phyloP scores from a whole-genome alignment of 2,113 vertebrate genomes.

The Micronycteris hirsuta region DNA sequence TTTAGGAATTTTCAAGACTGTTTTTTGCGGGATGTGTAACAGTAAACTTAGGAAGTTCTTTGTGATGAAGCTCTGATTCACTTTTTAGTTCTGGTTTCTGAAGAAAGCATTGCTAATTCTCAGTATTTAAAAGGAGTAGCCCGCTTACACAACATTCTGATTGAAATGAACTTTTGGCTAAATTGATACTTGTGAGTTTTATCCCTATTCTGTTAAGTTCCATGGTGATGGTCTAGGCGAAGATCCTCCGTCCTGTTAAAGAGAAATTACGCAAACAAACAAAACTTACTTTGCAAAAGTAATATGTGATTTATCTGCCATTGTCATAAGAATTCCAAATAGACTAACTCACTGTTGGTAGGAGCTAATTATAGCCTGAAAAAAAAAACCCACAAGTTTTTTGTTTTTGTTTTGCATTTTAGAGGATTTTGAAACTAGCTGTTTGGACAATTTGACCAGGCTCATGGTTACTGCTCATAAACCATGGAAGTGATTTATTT shows the following conservation, averaged over 20 bases:
- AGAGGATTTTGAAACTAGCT: conserved; percentile 4
- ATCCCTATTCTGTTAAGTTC: background rate
- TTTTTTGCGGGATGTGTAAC: background rate
- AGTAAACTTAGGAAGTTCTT: background rate
- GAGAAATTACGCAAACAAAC: background rate
- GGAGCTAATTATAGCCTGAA: background rate
- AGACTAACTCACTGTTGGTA: background rate
- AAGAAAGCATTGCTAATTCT: background rate
- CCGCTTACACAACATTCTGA: background rate
- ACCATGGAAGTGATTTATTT: background rate
- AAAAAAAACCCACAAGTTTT: conserved; percentile 22
- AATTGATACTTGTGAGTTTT: background rate
- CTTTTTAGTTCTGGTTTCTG: background rate
- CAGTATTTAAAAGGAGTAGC: background rate
- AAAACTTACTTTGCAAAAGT: background rate
- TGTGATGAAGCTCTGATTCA: background rate
- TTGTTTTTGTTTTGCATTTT: conserved; percentile 45
- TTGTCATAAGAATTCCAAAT: background rate
- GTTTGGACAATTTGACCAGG: background rate
- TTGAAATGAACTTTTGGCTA: background rate
- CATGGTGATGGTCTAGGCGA: background rate
- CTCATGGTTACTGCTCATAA: background rate
- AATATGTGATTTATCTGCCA: background rate
- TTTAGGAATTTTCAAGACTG: background rate
- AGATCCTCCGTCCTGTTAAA: background rate